Base-by-base conservation (phyloP, 2,888 invertebrate genomes). In the Leptinotarsa juncta region DNA sequence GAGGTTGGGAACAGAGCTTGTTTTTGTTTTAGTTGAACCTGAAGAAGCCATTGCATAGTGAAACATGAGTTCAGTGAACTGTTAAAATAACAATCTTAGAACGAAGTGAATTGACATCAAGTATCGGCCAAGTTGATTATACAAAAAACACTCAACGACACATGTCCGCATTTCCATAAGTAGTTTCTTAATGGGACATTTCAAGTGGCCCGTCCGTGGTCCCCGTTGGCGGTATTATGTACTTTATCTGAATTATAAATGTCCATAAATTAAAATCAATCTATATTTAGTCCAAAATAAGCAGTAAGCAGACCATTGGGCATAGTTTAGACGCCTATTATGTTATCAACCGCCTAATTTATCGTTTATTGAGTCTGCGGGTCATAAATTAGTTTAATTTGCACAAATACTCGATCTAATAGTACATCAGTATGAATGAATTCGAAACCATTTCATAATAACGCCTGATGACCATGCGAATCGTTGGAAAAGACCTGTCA, bases 281-380 rank as follows among this genome's bases (percentile, higher is more conserved):
- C 48, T 67, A 67, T 55, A 67, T 67, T 67, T 67, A 67, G 53
- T 55, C 23, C 32, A 18, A 23, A 67, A 50, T 26, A 67, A 67
- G 67, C 50, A 18, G 23, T 23, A 57, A 23, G 23, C 57, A 57
- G 57, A 57, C 18, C 32, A 55, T 26, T 67, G 67, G 55, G 16
- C 53, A 32, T 53, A 53, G 50, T 67, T 62, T 32, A 57, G 51
- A 20, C 5, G 53, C 26, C 62, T 26, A 68, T 72, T 68, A 72
- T 68, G 60, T 65, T 62, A 68, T 68, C 67, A 72, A 72, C 42
- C 12, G 48, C 67, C 26, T 53, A 67, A 55, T 32, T 60, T 67
- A 32, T 50, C 16, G 23, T 23, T 49, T 49, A 55, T 57, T 72
- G 66, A 53, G 57, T 57, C 57, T 57, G 14, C 57, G 23, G 20